Base-by-base conservation (phyloP, 2,797 vertebrate genomes). In the Sebastes taczanowskii region DNA sequence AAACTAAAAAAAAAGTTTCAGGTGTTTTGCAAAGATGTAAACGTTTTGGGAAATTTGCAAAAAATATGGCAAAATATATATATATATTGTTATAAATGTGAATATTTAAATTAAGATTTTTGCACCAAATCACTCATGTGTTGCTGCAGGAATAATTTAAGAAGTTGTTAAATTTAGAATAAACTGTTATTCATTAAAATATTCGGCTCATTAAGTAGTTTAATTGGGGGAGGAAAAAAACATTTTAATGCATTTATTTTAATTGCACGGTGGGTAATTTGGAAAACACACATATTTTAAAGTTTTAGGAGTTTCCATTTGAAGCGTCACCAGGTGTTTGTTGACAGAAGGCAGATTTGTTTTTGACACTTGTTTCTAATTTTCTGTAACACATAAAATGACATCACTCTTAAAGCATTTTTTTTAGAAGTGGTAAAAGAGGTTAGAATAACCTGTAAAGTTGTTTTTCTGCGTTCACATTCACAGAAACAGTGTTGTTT, bases 291-390 rank as follows among this genome's bases (percentile, higher is more conserved):
- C 20, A 55, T 8, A 11, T 2, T 38, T 38, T 38, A 14, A 9
- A 1, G 46, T 56, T 80, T 78, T 34, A 70, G 35, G 60, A n/a
- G 58, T 71, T 82, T 70, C 5, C 38, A 59, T 34, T 58, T 58
- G 64, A 46, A 62, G 63, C 81, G 88, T 70, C 77, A 60, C 78
- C 68, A 74, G 82, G 86, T 86, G 90, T 88, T 80, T 70, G 14
- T 7, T 74, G 84, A 86, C 84, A 71, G 59, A 73, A 78, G 23
- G 63, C 86, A 85, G 69, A 83, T 89, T 90, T 87, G 83, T 90
- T 58, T 70, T 35, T 35, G 20, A 80, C 87, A 83, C 79, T 87
- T 87, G 82, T 82, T 84, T 79, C 77, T 64, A 64, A 77, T 87
- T 86, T 4, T 77, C 68, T 80, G 0, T 16, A 78, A 76, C 78